These are phyloP conservation scores for Erythrocercus mccallii DNA, from an alignment of 2,113 vertebrate species.

Conservation along the genomic window DNA sequence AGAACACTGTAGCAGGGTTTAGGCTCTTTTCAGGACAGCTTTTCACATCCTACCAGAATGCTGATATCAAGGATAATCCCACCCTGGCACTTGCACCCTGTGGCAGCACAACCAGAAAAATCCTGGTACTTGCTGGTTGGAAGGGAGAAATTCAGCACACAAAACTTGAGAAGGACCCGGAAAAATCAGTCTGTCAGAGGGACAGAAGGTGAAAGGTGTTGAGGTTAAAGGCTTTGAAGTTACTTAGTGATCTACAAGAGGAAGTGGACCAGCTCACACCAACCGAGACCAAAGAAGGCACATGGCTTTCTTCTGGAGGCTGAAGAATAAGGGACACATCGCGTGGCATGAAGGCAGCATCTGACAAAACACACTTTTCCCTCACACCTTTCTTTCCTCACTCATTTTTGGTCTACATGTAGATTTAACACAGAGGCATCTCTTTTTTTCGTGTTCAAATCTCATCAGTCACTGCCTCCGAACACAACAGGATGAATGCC, in stretches of 20 bases:
- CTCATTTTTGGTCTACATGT: neutral
- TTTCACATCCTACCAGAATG: neutral
- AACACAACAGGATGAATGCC: neutral
- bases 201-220: neutral
- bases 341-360: neutral
- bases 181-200: neutral
- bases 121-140: neutral
- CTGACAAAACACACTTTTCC: neutral
- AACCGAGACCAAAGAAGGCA: neutral
- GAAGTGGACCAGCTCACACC: neutral
- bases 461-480: neutral
- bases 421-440: neutral
- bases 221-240: neutral
- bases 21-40: neutral
- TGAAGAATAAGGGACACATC: neutral
- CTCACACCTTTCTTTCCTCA: neutral
- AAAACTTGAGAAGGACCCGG: neutral
- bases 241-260: neutral
- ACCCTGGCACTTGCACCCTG: fast-evolving
- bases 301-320: neutral
- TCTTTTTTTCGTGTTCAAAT: neutral
- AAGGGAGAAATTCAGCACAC: neutral
- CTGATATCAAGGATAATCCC: neutral
- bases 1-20: neutral
- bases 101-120: neutral